These are phyloP conservation scores for Acleris laterana DNA, from an alignment of 2,888 invertebrate species.

Conservation along the genomic window DNA sequence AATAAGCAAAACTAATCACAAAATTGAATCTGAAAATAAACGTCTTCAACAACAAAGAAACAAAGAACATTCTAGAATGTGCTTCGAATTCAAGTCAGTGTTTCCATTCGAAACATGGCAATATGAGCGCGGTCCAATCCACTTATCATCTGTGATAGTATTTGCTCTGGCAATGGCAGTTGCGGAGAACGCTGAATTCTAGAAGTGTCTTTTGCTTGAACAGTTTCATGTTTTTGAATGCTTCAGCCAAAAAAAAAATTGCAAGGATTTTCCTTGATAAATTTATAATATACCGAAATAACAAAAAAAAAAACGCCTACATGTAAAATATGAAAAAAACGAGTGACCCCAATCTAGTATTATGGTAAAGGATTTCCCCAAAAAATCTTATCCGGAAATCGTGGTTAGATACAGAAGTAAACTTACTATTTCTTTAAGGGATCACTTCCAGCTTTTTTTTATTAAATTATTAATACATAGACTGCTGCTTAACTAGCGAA, in stretches of 20 bases:
- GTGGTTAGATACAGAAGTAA: too few species aligned
- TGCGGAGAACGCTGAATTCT: conserved; percentile 30
- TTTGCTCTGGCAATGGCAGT: conserved; percentile 42
- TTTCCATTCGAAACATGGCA: conserved; percentile 68
- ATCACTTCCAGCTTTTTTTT: too few species aligned
- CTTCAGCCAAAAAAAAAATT: not conserved
- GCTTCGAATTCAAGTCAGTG: conserved; percentile 47
- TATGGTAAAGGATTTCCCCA: too few species aligned
- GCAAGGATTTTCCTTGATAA: not conserved
- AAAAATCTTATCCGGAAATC: too few species aligned
- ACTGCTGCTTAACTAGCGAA: too few species aligned
- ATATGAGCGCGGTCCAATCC: conserved; percentile 62
- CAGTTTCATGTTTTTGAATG: not conserved
- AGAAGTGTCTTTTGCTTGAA: conserved; percentile 20
- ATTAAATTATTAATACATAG: too few species aligned
- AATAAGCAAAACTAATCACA: conserved; percentile 33
- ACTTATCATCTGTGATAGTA: conserved; percentile 58
- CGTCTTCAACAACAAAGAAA: conserved; percentile 36
- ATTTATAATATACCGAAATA: too few species aligned
- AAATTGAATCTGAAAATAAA: conserved; percentile 41
- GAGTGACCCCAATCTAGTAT: too few species aligned
- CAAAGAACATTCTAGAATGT: conserved; percentile 39
- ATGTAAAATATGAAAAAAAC: too few species aligned
- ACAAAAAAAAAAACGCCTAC: too few species aligned
- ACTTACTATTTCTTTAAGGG: too few species aligned